Evolutionary conservation across 2,888 invertebrate genomes (phyloP), one percentile per base, ranked within the genome.

Genomic region (Ditula angustiorana): DNA sequence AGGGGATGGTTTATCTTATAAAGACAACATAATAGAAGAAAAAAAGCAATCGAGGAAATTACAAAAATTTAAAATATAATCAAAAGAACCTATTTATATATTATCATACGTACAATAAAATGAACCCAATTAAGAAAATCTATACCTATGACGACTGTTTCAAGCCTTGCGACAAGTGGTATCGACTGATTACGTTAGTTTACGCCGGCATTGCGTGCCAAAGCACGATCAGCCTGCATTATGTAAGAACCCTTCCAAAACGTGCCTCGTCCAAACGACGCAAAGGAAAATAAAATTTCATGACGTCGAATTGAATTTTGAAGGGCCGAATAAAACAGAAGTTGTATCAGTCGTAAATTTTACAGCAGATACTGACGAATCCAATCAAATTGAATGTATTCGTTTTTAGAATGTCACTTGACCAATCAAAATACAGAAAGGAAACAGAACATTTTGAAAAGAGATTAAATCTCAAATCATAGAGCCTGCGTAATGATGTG

Each of bases 141-240:
- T 4, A 23, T 23, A 30, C 11, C 24, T 16, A 30, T 49, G 11
- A 57, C 8, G 23, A 41, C 16, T 35, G 28, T 21, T 35, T 35
- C n/a, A 26, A 46, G 46, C 35, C 13, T 24, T 46, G 53, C 50
- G 61, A 61, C 52, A 69, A 73, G 72, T 70, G 72, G 65, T 71
- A 75, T 72, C 59, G 69, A 70, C 69, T 73, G 76, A 76, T 80
- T 77, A 83, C 71, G 59, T 28, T 63, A 30, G 21, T 64, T 64
- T 53, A 59, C 53, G 74, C 75, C 71, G 66, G 68, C 69, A 73
- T 85, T 73, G 83, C 85, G 84, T 85, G 85, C 72, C 69, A 67
- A 53, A 71, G 79, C 77, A 76, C 75, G 74, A 74, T 74, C 64
- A 53, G 13, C 28, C 46, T 58, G 46, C 59, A 64, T 64, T 53